These are phyloP conservation scores for Ornithoptera priamus DNA, from an alignment of 2,888 invertebrate species.

Conservation along the genomic window DNA sequence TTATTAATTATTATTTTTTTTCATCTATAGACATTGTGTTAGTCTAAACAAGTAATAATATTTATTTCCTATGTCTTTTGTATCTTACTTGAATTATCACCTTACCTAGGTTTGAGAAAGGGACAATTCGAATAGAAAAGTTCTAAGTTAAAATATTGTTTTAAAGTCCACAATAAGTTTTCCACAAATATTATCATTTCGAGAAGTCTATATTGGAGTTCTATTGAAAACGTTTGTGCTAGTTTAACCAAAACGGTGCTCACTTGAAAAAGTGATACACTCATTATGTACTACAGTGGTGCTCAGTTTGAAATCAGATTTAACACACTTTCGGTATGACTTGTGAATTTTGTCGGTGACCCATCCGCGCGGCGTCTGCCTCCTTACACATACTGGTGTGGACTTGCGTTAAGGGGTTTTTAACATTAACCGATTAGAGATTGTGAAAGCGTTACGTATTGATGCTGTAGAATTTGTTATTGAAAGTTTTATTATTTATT, in stretches of 20 bases:
- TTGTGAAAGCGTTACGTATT: slow-evolving; percentile 20
- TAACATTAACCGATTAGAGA: slow-evolving; percentile 1
- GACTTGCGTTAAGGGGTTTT: slow-evolving; percentile 9
- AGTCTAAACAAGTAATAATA: too few relatives aligned
- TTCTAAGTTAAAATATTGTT: too few relatives aligned
- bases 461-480: background rate
- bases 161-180: background rate
- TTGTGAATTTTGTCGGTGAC: slow-evolving; percentile 33
- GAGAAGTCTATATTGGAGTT: slow-evolving; percentile 12
- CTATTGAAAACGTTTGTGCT: slow-evolving; percentile 10
- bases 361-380: background rate
- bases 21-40: too few relatives aligned
- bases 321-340: slow-evolving; percentile 47
- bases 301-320: slow-evolving; percentile 26
- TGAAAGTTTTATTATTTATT: background rate
- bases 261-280: slow-evolving; percentile 23
- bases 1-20: too few relatives aligned
- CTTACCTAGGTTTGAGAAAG: too few relatives aligned
- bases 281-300: slow-evolving; percentile 23
- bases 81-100: too few relatives aligned
- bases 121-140: too few relatives aligned
- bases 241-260: slow-evolving; percentile 11
- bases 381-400: slow-evolving; percentile 1
- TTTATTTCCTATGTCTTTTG: too few relatives aligned
- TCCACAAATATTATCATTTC: background rate